phyloP scores from a whole-genome alignment of 2,888 invertebrate genomes.

The Netelia melanura region DNA sequence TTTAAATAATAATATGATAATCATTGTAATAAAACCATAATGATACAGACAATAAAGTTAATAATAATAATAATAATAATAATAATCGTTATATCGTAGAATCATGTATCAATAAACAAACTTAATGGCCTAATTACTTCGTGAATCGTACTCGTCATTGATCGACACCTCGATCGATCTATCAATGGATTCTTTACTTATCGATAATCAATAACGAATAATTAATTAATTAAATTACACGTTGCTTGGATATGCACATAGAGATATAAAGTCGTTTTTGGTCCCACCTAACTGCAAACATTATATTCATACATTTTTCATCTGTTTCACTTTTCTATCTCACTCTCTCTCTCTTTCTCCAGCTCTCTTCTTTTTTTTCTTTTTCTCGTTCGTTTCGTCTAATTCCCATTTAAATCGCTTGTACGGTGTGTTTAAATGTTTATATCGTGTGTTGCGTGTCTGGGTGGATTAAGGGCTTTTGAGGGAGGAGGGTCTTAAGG shows the following conservation, averaged over 20 bases:
- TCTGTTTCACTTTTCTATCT: conserved; percentile 61
- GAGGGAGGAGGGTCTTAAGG: not conserved
- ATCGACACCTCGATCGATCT: conserved; percentile 78
- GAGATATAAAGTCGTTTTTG: conserved; percentile 85
- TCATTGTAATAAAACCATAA: conserved; percentile 79
- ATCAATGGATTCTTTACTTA: conserved; percentile 79
- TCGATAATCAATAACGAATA: conserved; percentile 83
- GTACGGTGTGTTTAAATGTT: conserved; percentile 62
- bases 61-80: conserved; percentile 79
- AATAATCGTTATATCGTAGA: conserved; percentile 81
- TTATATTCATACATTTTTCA: conserved; percentile 83
- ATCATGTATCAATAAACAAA: conserved; percentile 84
- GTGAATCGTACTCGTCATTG: conserved; percentile 81
- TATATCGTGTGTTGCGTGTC: conserved; percentile 65
- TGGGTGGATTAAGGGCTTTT: conserved; percentile 28
- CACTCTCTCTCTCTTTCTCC: conserved; percentile 56
- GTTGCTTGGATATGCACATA: conserved; percentile 85
- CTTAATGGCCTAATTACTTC: conserved; percentile 82
- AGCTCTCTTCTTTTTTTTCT: conserved; percentile 67
- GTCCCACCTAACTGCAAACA: conserved; percentile 85
- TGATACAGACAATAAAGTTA: conserved; percentile 73
- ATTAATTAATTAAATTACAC: conserved; percentile 84
- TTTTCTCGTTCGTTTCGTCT: conserved; percentile 70
- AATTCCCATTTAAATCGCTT: conserved; percentile 47
- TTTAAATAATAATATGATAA: conserved; percentile 83